A percentile compares a stretch with the other conserved stretches of the same genome.
These are phyloP conservation scores for Linurgus olivaceus DNA, from an alignment of 2,797 vertebrate species.

Conservation along the genomic window DNA sequence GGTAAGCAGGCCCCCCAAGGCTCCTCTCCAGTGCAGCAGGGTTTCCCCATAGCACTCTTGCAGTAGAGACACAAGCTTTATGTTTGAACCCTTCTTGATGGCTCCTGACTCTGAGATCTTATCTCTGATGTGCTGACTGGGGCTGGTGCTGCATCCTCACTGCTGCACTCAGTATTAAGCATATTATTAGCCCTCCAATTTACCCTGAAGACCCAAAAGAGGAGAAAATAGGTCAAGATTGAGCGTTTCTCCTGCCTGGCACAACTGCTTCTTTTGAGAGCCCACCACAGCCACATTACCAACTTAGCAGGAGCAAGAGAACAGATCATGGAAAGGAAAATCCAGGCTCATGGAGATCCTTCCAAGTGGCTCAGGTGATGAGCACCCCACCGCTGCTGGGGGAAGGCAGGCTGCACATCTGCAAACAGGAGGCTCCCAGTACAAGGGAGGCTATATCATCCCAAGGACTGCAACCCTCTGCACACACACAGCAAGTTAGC, in stretches of 20 bases:
- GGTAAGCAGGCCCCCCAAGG: neutral
- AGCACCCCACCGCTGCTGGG: neutral
- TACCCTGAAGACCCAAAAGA: neutral
- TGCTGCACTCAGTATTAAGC: neutral
- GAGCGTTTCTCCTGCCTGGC: neutral
- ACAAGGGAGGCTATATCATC: neutral
- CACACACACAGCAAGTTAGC: neutral
- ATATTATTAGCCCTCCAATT: neutral
- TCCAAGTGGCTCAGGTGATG: neutral
- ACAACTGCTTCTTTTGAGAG: neutral
- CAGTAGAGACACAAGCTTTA: neutral
- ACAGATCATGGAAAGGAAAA: neutral
- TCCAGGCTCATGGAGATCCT: neutral
- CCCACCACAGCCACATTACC: neutral
- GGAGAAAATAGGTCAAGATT: neutral
- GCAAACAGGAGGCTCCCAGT: neutral
- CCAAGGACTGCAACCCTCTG: neutral
- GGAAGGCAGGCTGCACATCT: neutral
- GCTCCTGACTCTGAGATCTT: neutral
- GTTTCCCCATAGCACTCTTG: neutral
- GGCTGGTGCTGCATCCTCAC: neutral
- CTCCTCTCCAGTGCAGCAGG: neutral
- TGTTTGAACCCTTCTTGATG: neutral
- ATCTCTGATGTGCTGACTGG: fast-evolving
- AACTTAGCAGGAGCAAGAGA: neutral